Evolutionary conservation across 2,888 invertebrate species (phyloP), one percentile per base, ranked within the genome.

Genomic region (Eupeodes luniger): DNA sequence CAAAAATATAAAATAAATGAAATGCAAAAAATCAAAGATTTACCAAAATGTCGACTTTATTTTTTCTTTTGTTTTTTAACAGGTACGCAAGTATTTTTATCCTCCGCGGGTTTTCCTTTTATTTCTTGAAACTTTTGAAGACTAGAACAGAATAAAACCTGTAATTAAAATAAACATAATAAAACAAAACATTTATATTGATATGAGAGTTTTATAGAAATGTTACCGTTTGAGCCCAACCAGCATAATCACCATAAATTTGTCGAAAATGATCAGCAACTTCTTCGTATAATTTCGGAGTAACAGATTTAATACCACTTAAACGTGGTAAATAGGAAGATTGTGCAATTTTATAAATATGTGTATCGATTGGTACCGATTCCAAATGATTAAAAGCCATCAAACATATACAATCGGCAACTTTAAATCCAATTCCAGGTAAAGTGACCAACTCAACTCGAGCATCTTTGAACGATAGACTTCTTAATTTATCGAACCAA

Each of bases 351-450:
- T 98, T 97, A 93, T 96, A 98, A 36, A 99, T 97, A 92, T 99
- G 99, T 0, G 99, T 99, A 93, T 99, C 99, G 0, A 99, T 97
- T 1, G 99, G 99, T 76, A 99, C 96, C 0, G 98, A 96, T 91
- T 96, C 96, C 70, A 97, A 93, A 92, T 99, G 98, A 80, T 97
- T 96, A 72, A 99, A 93, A 0, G 99, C 98, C 99, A 99, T 99
- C 27, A 99, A 95, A 92, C 98, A 98, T 90, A 99, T 97, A 93
- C 99, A 99, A 94, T 99, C 99, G 0, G 99, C 98, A 19, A 99
- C 98, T 96, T 99, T 99, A 10, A 98, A 97, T 4, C 99, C 99
- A 90, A 99, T 96, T 11, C 99, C 99, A 90, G 96, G 96, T 49
- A 99, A 93, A 86, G 95, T 95, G 94, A 97, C 96, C 6, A 99